Percentiles rank a stretch among this genome's conserved stretches.
phyloP scores from a whole-genome alignment of 2,113 vertebrate genomes.

The Microcebus griseorufus region DNA sequence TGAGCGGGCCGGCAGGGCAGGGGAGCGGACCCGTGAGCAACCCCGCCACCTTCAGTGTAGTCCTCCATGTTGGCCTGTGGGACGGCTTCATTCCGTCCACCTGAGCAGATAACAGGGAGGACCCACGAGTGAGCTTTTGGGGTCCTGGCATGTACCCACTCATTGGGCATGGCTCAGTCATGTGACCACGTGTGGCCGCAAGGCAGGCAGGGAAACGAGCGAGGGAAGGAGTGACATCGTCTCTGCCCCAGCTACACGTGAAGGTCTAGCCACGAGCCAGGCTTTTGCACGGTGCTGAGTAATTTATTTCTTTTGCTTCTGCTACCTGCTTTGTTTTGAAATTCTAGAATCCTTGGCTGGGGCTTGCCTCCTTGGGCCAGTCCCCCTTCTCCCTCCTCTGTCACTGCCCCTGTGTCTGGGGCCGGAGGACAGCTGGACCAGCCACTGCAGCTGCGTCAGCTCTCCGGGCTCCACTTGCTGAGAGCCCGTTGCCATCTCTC shows the following conservation, averaged over 20 bases:
- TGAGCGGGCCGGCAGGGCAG: too few relatives aligned
- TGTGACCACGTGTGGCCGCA: not conserved
- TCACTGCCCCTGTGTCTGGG: not conserved
- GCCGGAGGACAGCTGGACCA: not conserved
- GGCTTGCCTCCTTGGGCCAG: not conserved
- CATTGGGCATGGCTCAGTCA: too few relatives aligned
- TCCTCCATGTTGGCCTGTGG: not conserved
- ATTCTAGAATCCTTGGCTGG: too few relatives aligned
- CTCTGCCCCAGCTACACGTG: not conserved
- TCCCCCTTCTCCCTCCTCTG: not conserved
- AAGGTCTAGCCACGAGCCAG: not conserved
- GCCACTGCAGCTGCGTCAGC: not conserved
- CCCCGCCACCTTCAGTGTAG: fast-evolving
- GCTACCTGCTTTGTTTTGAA: not conserved
- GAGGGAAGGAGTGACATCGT: not conserved
- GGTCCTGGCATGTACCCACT: fast-evolving
- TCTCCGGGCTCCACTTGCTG: fast-evolving
- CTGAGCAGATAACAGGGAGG: too few relatives aligned
- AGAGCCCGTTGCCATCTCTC: not conserved
- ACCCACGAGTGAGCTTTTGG: fast-evolving
- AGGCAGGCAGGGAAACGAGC: not conserved
- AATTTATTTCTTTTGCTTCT: not conserved
- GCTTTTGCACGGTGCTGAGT: fast-evolving
- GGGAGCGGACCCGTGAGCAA: fast-evolving
- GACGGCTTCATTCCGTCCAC: not conserved